These are phyloP conservation scores for Drosophila orena DNA, from an alignment of 1,140 invertebrate species.

Conservation along the genomic window DNA sequence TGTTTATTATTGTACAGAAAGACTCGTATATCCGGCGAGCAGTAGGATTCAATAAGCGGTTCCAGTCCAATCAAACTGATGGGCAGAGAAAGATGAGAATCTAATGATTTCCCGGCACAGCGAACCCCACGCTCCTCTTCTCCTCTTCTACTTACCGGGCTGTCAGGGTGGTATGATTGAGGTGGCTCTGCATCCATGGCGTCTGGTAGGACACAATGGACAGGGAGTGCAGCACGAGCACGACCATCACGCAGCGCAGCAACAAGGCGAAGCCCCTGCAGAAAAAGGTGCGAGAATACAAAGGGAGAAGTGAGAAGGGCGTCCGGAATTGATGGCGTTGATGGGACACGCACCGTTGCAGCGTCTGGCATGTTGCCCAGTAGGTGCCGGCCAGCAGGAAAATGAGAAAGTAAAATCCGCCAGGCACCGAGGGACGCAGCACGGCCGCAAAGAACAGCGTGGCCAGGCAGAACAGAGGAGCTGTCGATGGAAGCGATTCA, in stretches of 20 bases:
- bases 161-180: constrained; percentile 88
- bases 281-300: constrained; percentile 28
- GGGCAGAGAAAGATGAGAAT: constrained; percentile 43
- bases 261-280: constrained; percentile 89
- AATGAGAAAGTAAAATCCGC: constrained; percentile 93
- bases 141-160: constrained; percentile 86
- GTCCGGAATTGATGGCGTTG: constrained; percentile 21
- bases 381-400: constrained; percentile 94
- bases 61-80: constrained; percentile 90
- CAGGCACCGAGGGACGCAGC: constrained; percentile 91
- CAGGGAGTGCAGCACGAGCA: constrained; percentile 91
- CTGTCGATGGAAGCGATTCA: constrained; percentile 82
- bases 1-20: constrained; percentile 86
- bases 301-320: constrained; percentile 27
- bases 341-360: constrained; percentile 85
- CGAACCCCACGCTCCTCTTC: background rate
- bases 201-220: constrained; percentile 94
- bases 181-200: constrained; percentile 90
- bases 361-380: constrained; percentile 93
- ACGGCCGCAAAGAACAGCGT: constrained; percentile 92
- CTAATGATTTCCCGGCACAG: background rate
- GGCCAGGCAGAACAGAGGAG: constrained; percentile 89
- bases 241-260: constrained; percentile 89
- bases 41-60: constrained; percentile 86
- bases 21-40: constrained; percentile 87